Evolutionary conservation across 2,888 invertebrate species (phyloP).

Genomic region (Baronia brevicornis): DNA sequence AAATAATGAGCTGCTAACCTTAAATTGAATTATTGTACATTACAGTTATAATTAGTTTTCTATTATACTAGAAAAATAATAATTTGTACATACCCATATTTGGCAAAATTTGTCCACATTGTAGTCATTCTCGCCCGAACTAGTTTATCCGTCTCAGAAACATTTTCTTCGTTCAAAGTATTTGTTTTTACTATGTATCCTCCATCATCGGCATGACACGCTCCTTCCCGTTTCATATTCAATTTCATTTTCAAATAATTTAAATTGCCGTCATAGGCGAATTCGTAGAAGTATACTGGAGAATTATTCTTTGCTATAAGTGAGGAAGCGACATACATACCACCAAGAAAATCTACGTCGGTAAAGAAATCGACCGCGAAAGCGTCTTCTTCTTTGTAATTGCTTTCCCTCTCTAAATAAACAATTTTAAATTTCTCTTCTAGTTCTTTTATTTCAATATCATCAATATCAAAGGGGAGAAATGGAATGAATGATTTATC

Average conservation of each 20-base stretch:
- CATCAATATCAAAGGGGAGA: conserved; percentile 43
- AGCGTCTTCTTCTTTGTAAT: conserved; percentile 45
- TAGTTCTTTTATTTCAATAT: conserved; percentile 31
- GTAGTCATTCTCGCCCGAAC: conserved; percentile 61
- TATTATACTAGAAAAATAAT: neutral
- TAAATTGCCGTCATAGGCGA: conserved; percentile 71
- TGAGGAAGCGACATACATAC: conserved; percentile 43
- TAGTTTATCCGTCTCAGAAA: conserved; percentile 37
- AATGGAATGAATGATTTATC: conserved; percentile 42
- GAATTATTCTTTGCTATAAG: conserved; percentile 46
- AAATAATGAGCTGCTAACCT: too few relatives aligned
- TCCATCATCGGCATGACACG: conserved; percentile 77
- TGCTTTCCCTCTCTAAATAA: conserved; percentile 56
- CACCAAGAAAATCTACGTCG: conserved; percentile 64
- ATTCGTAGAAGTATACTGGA: conserved; percentile 75
- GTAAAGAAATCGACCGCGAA: conserved; percentile 61
- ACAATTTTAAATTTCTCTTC: conserved; percentile 44
- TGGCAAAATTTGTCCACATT: conserved; percentile 80
- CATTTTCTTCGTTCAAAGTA: conserved; percentile 29
- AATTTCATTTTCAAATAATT: conserved; percentile 66
- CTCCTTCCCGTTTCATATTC: conserved; percentile 61
- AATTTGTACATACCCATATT: conserved; percentile 51
- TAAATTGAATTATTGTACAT: too few relatives aligned
- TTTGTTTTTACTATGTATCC: conserved; percentile 70
- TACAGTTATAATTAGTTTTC: too few relatives aligned